Base-by-base conservation (phyloP, 2,888 invertebrate genomes). In the Cerceris ruficornis region DNA sequence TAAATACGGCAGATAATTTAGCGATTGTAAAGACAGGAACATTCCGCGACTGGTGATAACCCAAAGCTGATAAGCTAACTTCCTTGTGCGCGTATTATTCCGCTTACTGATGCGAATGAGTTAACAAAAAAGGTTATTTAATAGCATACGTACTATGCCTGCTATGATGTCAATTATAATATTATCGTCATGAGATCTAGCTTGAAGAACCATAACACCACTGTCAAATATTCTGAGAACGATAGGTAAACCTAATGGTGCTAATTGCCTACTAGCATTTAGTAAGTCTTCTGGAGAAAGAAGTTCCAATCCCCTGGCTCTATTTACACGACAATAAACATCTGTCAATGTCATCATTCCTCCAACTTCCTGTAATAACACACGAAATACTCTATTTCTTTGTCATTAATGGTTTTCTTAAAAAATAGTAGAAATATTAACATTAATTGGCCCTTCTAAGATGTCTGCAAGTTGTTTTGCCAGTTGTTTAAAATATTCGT, bases 301-400 rank as follows among this genome's bases (percentile, higher is more conserved):
- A 0, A 99, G 94, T 93, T 99, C 98, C 83, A 99, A 94, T 4
- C 99, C 99, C 90, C 99, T 94, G 0, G 99, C 99, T 91, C 99
- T 95, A 93, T 99, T 99, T 1, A 99, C 96, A 86, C 99, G 94
- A 93, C 99, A 99, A 94, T 98, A 99, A 0, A 97, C 98, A 93
- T 99, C 99, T 5, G 98, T 96, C 70, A 99, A 93, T 0, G 98
- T 96, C 98, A 99, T 98, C 94, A 99, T 98, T 9, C 99, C 99
- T 43, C 99, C 98, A 90, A 95, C 95, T 89, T 98, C 97, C 96
- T 97, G 81, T 41, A 74, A 77, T 60, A 54, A 52, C 7, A 6
- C 43, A 39, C 6, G 43, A 42, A 65, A 46, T 17, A 54, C 61
- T 28, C 62, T 52, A 28, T 28, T 14, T 13, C 50, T 42, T 58